Conservation (phyloP, 2,888 invertebrate species). For the Trichopria drosophilae region DNA sequence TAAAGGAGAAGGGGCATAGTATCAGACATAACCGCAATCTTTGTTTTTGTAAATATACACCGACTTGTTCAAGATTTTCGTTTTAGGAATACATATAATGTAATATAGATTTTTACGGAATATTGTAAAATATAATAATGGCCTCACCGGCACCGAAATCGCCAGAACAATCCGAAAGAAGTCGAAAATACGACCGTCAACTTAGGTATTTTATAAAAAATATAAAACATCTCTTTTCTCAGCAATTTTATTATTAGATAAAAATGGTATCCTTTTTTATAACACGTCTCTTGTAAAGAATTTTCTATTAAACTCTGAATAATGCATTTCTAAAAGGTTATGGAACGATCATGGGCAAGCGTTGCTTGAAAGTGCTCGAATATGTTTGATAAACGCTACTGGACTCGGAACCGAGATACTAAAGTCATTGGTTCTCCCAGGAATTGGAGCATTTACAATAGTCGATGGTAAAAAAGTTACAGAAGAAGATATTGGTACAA, state of each 20-base stretch:
- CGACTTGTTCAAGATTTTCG: not conserved
- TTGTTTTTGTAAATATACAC: not conserved
- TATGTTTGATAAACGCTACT: constrained; percentile 92
- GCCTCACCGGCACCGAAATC: constrained; percentile 73
- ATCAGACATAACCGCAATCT: no score
- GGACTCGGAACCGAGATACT: constrained; percentile 92
- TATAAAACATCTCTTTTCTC: not conserved
- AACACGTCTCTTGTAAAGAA: no score
- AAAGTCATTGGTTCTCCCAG: constrained; percentile 93
- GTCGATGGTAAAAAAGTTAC: constrained; percentile 86
- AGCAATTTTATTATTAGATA: no score
- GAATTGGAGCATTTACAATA: constrained; percentile 89
- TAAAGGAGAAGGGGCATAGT: no score
- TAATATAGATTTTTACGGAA: no score
- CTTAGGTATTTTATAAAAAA: constrained; percentile 55
- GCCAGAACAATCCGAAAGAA: constrained; percentile 75
- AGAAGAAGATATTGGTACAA: constrained; percentile 91
- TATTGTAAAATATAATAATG: no score
- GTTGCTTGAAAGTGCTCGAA: constrained; percentile 82
- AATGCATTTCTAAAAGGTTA: constrained; percentile 71
- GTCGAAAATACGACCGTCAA: constrained; percentile 80
- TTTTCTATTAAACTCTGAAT: no score
- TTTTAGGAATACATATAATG: not conserved
- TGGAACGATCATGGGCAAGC: constrained; percentile 99
- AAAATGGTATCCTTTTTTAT: no score